Base-by-base conservation (phyloP, 2,888 invertebrate species). In the Drosophila yooni region DNA sequence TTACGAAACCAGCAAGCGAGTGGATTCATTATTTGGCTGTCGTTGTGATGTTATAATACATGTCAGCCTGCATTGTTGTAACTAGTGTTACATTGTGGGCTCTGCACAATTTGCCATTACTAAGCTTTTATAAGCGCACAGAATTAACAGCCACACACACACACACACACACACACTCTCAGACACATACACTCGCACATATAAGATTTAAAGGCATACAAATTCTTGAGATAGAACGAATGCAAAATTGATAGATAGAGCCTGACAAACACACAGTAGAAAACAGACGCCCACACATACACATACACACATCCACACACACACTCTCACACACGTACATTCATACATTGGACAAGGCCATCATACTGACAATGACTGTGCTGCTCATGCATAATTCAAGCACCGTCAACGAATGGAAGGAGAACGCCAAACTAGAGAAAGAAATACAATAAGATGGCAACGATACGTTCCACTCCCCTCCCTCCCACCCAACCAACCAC, bases 201-300 rank as follows among this genome's bases (percentile, higher is more conserved):
- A 73, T 62, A 71, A 73, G 82, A 72, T 80, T 71, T 71, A 80
- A 84, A 82, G 80, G 67, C 80, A 71, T 78, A 60, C 80, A 80
- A 84, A 82, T 84, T 85, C 78, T 85, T 72, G 68, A 84, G 80
- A 76, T 85, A 78, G 72, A 78, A 67, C 75, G 70, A 74, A 85
- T 84, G 88, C 78, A 82, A 85, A 88, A 84, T 85, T 84, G 78
- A 88, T 88, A 78, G 76, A 88, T 84, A 82, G 77, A 71, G 71
- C 63, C 70, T 56, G 77, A 33, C 65, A 57, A 52, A 21, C 61
- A 52, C 27, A 40, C 36, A 53, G 33, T 53, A 56, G 29, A 18
- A 21, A 34, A 36, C 25, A n/a, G 48, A 25, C 38, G 21, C 15
- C 13, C 54, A 56, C 36, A 8, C 48, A 33, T 18, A 15, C 31